phyloP scores from a whole-genome alignment of 2,113 vertebrate genomes.

The Pontoporia blainvillei region DNA sequence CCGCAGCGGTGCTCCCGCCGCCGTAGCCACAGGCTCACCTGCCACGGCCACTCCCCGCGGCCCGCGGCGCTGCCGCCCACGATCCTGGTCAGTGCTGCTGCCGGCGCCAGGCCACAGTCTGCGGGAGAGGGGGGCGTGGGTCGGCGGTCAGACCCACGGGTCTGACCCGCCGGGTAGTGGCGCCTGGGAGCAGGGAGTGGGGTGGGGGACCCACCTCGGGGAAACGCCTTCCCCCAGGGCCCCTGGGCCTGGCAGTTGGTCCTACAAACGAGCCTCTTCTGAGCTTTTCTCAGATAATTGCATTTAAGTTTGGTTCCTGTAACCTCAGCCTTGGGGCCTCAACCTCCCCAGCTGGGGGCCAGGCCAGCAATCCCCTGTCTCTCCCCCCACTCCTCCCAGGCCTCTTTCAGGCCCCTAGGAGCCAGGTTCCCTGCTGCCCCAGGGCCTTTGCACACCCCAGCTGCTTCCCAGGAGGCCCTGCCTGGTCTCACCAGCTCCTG shows the following conservation, averaged over 20 bases:
- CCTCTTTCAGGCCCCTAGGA: background rate
- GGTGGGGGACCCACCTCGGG: background rate
- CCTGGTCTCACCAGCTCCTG: background rate
- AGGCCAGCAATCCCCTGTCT: background rate
- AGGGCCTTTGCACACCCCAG: background rate
- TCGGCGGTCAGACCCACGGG: rapidly evolving
- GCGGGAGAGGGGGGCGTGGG: background rate
- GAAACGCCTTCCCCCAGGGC: background rate
- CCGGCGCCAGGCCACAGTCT: conserved; percentile 89
- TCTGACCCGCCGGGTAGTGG: no score
- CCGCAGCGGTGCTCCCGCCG: conserved; percentile 90
- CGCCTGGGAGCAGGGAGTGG: rapidly evolving
- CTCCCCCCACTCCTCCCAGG: no score
- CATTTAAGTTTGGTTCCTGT: background rate
- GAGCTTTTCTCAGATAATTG: background rate
- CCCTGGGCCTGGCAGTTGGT: rapidly evolving
- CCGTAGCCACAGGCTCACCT: conserved; percentile 91
- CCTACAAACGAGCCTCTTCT: background rate
- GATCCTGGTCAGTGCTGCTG: conserved; percentile 84
- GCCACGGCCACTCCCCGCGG: conserved; percentile 85
- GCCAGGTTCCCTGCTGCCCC: background rate
- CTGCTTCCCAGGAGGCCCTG: background rate
- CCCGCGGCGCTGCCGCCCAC: conserved; percentile 88
- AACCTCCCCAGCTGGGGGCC: background rate
- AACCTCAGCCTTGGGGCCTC: background rate